These are phyloP conservation scores for Boleophthalmus pectinirostris DNA, from an alignment of 2,113 vertebrate species.

Conservation along the genomic window DNA sequence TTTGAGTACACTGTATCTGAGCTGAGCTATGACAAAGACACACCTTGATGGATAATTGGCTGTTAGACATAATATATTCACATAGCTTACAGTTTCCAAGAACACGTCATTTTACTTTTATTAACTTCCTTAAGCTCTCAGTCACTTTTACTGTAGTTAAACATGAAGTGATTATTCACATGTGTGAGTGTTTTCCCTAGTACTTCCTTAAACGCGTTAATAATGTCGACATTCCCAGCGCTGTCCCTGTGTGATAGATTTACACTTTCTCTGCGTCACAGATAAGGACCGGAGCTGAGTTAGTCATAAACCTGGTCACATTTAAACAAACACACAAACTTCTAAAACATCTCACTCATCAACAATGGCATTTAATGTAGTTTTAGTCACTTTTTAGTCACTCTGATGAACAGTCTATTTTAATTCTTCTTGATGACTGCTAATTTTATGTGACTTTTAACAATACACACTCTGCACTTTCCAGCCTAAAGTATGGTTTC, in stretches of 20 bases:
- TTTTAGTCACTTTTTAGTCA: too few species aligned
- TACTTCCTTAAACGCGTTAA: background rate
- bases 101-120: background rate
- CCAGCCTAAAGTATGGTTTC: too few species aligned
- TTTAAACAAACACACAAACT: background rate
- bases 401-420: too few species aligned
- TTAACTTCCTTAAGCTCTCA: background rate
- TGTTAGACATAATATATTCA: too few species aligned
- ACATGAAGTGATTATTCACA: background rate
- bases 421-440: too few species aligned
- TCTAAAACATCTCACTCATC: background rate
- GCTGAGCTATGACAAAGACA: too few species aligned
- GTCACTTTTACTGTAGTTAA: background rate
- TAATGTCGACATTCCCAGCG: constrained; percentile 41
- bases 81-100: background rate
- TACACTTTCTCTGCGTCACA: constrained; percentile 40
- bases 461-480: too few species aligned
- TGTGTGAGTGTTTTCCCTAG: background rate
- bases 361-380: too few species aligned
- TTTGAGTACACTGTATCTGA: too few species aligned
- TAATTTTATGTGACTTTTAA: too few species aligned
- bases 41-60: too few species aligned
- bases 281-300: constrained; percentile 43
- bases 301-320: constrained; percentile 12
- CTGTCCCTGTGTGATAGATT: background rate